Evolutionary conservation across 2,113 vertebrate genomes (phyloP).

Genomic region (Galbula dea): DNA sequence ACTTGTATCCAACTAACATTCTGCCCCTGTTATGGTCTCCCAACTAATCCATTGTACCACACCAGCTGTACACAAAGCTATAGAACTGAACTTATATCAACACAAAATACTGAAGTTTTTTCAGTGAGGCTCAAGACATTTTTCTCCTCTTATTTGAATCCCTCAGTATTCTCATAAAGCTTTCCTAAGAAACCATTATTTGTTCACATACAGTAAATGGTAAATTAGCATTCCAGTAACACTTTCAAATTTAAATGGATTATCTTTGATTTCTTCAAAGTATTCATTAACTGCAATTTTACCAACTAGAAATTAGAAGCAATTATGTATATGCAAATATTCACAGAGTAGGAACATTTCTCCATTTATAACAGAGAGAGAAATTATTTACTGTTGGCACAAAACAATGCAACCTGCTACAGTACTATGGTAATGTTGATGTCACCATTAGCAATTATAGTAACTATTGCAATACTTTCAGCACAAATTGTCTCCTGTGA

Average conservation of each 20-base stretch:
- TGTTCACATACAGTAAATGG: neutral
- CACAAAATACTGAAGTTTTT: neutral
- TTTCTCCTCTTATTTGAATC: neutral
- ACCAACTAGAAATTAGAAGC: constrained; percentile 4
- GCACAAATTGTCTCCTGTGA: neutral
- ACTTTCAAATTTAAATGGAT: neutral
- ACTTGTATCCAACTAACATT: neutral
- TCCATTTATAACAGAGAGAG: neutral
- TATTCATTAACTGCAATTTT: constrained; percentile 18
- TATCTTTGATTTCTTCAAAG: constrained; percentile 8
- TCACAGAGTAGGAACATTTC: neutral
- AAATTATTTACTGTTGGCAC: neutral
- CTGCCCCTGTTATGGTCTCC: neutral
- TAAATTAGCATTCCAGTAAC: constrained; percentile 13
- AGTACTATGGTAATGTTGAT: neutral
- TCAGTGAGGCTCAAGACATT: neutral
- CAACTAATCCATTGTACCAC: neutral
- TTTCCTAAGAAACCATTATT: neutral
- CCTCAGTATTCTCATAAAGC: neutral
- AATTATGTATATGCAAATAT: neutral
- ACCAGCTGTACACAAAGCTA: neutral
- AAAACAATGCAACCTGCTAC: neutral
- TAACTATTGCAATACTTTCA: neutral
- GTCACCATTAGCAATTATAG: neutral
- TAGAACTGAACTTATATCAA: neutral